Evolutionary conservation across 2,888 invertebrate genomes (phyloP).

Genomic region (Liodrosophila aerea): DNA sequence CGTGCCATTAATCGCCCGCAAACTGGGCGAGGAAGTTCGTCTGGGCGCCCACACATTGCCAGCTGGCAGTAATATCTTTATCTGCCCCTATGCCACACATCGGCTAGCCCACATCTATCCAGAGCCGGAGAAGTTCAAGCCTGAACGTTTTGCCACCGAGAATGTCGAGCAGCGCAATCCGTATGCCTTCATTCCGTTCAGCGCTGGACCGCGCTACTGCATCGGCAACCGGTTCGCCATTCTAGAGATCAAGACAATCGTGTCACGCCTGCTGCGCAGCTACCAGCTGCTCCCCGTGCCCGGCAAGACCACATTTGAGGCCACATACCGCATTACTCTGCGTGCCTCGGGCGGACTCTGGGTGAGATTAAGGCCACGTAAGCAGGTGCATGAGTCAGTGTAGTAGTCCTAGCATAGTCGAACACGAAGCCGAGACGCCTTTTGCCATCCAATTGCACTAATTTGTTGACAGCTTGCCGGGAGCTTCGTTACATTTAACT

Average conservation of each 20-base stretch:
- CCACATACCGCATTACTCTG: constrained; percentile 84
- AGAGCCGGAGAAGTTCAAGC: constrained; percentile 84
- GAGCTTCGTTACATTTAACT: constrained; percentile 69
- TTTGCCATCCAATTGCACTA: too few species aligned
- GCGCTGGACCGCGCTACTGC: constrained; percentile 85
- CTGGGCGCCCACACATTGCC: constrained; percentile 83
- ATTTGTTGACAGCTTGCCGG: not conserved
- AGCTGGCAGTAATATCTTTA: constrained; percentile 84
- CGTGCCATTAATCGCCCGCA: constrained; percentile 81
- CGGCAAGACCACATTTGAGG: constrained; percentile 83
- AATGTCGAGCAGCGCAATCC: constrained; percentile 84
- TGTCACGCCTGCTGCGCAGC: constrained; percentile 84
- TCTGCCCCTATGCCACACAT: constrained; percentile 85
- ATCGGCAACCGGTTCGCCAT: constrained; percentile 85
- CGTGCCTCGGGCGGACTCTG: constrained; percentile 85
- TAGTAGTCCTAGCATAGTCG: constrained; percentile 1
- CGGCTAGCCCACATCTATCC: constrained; percentile 84
- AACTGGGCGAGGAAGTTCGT: constrained; percentile 81
- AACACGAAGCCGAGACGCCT: too few species aligned
- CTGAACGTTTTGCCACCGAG: constrained; percentile 84
- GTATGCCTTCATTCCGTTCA: constrained; percentile 85
- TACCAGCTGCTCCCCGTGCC: constrained; percentile 83
- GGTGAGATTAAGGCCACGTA: constrained; percentile 82
- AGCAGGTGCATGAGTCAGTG: constrained; percentile 16
- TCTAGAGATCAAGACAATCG: constrained; percentile 85